Evolutionary conservation across 2,113 vertebrate genomes (phyloP).

Genomic region (Salvator merianae): DNA sequence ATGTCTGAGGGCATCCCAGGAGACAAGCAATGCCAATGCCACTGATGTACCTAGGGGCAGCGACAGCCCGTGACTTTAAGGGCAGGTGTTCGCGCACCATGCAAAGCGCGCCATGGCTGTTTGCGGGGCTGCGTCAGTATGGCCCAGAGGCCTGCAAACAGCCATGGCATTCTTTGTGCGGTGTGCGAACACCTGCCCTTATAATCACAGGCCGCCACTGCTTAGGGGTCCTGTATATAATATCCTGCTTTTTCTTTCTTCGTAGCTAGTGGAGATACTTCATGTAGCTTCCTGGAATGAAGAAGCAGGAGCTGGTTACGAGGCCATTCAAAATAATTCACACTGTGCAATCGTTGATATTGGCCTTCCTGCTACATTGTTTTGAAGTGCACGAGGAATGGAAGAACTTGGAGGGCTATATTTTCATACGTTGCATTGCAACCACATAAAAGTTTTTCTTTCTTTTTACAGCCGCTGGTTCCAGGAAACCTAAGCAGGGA

Average conservation of each 20-base stretch:
- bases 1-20: too few species aligned
- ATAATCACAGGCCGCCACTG: too few species aligned
- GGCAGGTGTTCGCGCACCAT: too few species aligned
- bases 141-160: too few species aligned
- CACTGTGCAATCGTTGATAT: neutral
- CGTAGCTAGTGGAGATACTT: neutral
- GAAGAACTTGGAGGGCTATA: rapidly evolving
- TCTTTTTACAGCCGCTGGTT: neutral
- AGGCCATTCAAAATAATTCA: neutral
- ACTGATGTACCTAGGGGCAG: neutral
- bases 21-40: too few species aligned
- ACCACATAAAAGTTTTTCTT: neutral
- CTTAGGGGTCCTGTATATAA: too few species aligned
- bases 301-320: neutral
- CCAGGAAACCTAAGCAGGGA: neutral
- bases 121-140: too few species aligned
- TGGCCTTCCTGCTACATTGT: neutral
- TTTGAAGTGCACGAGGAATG: neutral
- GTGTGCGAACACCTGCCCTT: too few species aligned
- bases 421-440: rapidly evolving
- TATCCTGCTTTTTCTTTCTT: neutral
- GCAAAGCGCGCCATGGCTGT: too few species aligned
- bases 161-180: too few species aligned
- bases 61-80: too few species aligned
- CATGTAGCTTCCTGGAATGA: neutral